phyloP scores from a whole-genome alignment of 2,888 invertebrate species.

The Spodoptera littoralis region DNA sequence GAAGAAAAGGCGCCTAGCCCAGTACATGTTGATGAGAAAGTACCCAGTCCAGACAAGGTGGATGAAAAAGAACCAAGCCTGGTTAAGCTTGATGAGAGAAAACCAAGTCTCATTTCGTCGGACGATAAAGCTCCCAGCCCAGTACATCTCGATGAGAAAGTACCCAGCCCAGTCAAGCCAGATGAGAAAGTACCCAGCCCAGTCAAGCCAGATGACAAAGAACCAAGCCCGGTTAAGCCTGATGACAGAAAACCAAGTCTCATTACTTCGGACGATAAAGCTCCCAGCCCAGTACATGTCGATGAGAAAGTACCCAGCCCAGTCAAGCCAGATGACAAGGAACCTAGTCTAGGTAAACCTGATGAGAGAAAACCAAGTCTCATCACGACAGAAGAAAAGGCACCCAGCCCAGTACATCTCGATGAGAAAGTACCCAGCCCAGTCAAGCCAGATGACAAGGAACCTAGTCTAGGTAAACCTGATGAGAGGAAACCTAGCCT shows the following conservation, averaged over 20 bases:
- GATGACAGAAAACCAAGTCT: background rate
- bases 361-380: background rate
- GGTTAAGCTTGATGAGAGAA: constrained; percentile 10
- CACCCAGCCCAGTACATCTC: background rate
- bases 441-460: background rate
- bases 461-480: background rate
- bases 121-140: constrained; percentile 10
- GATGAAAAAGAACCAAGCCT: constrained; percentile 23
- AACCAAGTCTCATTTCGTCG: constrained; percentile 16
- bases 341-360: constrained; percentile 13
- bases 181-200: background rate
- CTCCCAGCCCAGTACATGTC: constrained; percentile 8
- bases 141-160: constrained; percentile 7
- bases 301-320: constrained; percentile 24
- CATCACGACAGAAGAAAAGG: too few relatives aligned
- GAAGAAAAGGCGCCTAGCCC: constrained; percentile 8
- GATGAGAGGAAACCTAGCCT: background rate
- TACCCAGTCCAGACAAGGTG: constrained; percentile 18
- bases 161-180: constrained; percentile 1
- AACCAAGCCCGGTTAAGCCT: background rate
- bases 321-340: background rate
- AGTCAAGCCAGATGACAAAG: background rate
- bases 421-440: background rate
- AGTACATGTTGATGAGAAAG: constrained; percentile 6
- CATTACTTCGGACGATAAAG: constrained; percentile 1